Evolutionary conservation across 1,140 invertebrate genomes (phyloP).

Genomic region (Anastrepha ludens): DNA sequence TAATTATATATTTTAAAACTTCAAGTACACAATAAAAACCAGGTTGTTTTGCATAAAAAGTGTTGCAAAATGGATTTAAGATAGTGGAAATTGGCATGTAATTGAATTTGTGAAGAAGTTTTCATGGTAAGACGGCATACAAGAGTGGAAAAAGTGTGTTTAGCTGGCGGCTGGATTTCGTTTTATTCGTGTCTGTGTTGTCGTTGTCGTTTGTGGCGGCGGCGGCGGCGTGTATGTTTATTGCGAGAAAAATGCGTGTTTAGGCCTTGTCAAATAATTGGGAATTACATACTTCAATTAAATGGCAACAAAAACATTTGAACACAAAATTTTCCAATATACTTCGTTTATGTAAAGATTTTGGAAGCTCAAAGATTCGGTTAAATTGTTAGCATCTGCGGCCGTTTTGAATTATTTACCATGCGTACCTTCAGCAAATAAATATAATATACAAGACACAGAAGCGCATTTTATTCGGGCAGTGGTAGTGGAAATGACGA

Average conservation of each 20-base stretch:
- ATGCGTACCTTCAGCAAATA: too few relatives aligned
- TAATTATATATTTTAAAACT: slow-evolving; percentile 41
- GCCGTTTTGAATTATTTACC: too few relatives aligned
- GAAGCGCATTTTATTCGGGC: too few relatives aligned
- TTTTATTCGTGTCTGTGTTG: slow-evolving; percentile 41
- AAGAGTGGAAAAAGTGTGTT: background rate
- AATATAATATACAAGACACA: too few relatives aligned
- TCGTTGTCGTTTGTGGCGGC: slow-evolving; percentile 15
- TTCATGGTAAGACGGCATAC: background rate
- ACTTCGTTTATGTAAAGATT: too few relatives aligned
- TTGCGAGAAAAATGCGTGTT: slow-evolving; percentile 37
- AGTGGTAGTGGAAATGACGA: too few relatives aligned
- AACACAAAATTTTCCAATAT: too few relatives aligned
- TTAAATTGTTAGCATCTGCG: too few relatives aligned
- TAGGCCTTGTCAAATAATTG: background rate
- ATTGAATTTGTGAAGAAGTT: background rate
- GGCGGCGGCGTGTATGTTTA: slow-evolving; percentile 23
- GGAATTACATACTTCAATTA: background rate
- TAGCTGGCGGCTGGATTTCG: slow-evolving; percentile 26
- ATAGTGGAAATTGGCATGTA: background rate
- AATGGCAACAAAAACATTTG: background rate
- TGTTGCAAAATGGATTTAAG: background rate
- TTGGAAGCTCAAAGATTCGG: too few relatives aligned
- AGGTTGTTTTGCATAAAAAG: slow-evolving; percentile 4
- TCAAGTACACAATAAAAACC: background rate